Evolutionary conservation across 2,113 vertebrate genomes (phyloP).

Genomic region (Zeus faber): DNA sequence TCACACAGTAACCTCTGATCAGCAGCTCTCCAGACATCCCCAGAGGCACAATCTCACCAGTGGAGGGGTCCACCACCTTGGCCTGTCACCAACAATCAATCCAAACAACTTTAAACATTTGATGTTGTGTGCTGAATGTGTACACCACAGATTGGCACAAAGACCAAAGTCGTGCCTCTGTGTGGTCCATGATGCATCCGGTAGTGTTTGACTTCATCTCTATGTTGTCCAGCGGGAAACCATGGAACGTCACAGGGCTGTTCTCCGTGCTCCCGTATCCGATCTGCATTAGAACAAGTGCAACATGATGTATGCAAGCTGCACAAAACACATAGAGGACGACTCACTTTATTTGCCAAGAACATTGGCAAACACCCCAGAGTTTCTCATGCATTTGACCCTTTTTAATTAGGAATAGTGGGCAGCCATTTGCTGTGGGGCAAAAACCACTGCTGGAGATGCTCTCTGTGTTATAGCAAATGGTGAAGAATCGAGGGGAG

Average conservation of each 20-base stretch:
- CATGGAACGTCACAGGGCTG: slow-evolving; percentile 89
- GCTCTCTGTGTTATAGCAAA: too few species aligned
- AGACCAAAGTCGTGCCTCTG: slow-evolving; percentile 77
- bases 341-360: too few species aligned
- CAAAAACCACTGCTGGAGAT: too few species aligned
- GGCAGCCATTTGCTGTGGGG: too few species aligned
- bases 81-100: slow-evolving; percentile 83
- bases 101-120: neutral
- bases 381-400: too few species aligned
- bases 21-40: slow-evolving; percentile 84
- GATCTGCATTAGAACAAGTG: too few species aligned
- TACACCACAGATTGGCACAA: too few species aligned
- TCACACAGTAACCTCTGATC: slow-evolving; percentile 88
- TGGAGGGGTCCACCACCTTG: slow-evolving; percentile 78
- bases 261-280: slow-evolving; percentile 95
- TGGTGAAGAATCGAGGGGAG: too few species aligned
- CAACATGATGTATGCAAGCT: too few species aligned
- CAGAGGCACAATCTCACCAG: slow-evolving; percentile 68
- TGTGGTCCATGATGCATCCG: slow-evolving; percentile 82
- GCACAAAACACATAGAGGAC: too few species aligned
- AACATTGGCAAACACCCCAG: too few species aligned
- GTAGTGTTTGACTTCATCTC: slow-evolving; percentile 74
- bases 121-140: neutral
- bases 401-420: too few species aligned
- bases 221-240: slow-evolving; percentile 71